Evolutionary conservation across 2,113 vertebrate genomes (phyloP).

Genomic region (Otolemur garnettii): DNA sequence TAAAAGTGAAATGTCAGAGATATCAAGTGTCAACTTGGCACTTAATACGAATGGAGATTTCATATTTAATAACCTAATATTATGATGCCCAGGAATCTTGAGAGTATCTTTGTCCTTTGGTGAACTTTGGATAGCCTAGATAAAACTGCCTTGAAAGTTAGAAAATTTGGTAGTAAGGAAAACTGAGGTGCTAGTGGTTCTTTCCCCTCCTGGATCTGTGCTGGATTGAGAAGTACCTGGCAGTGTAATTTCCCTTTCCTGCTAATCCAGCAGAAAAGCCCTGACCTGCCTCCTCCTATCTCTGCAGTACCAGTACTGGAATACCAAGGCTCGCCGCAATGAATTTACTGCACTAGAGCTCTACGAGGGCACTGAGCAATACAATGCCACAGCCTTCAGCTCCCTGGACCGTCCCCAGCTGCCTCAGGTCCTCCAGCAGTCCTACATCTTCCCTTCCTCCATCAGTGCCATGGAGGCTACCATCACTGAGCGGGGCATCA

Average conservation of each 20-base stretch:
- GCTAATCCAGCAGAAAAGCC: not conserved
- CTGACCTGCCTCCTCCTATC: not conserved
- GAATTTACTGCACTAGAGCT: conserved; percentile 97
- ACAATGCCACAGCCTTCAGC: conserved; percentile 98
- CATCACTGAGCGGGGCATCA: conserved; percentile 98
- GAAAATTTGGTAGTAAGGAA: not conserved
- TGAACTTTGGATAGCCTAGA: not conserved
- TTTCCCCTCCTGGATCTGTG: not conserved
- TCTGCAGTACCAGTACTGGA: conserved; percentile 97
- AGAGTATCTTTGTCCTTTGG: not conserved
- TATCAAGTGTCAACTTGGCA: too few relatives aligned
- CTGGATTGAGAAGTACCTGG: not conserved
- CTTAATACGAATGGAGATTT: too few relatives aligned
- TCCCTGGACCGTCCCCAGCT: conserved; percentile 95
- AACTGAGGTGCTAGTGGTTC: too few relatives aligned
- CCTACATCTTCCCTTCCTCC: conserved; percentile 97
- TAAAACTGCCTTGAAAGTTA: not conserved
- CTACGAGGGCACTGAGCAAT: conserved; percentile 97
- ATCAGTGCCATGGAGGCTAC: conserved; percentile 98
- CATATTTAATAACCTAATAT: too few relatives aligned
- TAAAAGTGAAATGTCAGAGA: too few relatives aligned
- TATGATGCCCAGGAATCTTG: not conserved
- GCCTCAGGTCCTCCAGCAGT: conserved; percentile 97
- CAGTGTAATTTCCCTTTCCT: not conserved
- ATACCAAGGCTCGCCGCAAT: conserved; percentile 96